Percentiles rank a stretch among this genome's conserved stretches.
Evolutionary conservation across 2,797 vertebrate species (phyloP).

Genomic region (Thalassophryne amazonica): DNA sequence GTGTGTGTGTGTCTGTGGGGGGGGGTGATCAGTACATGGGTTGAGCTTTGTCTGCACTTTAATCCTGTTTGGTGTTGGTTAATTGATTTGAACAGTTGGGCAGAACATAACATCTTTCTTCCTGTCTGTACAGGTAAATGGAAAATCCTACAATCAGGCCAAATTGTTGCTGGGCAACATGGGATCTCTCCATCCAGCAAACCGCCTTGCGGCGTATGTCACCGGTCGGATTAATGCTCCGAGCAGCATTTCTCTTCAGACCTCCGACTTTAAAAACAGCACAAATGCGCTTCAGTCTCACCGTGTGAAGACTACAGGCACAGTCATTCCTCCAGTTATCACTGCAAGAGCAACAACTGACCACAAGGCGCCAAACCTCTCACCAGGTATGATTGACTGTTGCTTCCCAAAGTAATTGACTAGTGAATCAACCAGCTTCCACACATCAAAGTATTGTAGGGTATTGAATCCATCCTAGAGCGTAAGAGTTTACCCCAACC

Average conservation of each 20-base stretch:
- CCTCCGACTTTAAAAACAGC: slow-evolving; percentile 20
- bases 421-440: not conserved
- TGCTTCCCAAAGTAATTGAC: slow-evolving; percentile 2
- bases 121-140: slow-evolving; percentile 84
- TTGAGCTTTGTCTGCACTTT: too few relatives aligned
- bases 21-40: too few relatives aligned
- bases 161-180: slow-evolving; percentile 90
- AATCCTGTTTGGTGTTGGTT: too few relatives aligned
- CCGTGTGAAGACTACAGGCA: not conserved
- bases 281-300: not conserved
- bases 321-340: not conserved
- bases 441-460: not conserved
- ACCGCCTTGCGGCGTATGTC: slow-evolving; percentile 89
- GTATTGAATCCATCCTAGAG: slow-evolving; percentile 4
- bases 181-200: slow-evolving; percentile 93
- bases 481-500: not conserved
- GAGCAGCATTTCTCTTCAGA: slow-evolving; percentile 43
- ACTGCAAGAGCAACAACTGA: slow-evolving; percentile 7
- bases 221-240: slow-evolving; percentile 80
- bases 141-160: slow-evolving; percentile 89
- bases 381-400: slow-evolving; percentile 27
- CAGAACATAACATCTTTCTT: too few relatives aligned
- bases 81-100: too few relatives aligned
- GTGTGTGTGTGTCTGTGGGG: too few relatives aligned
- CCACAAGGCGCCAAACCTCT: slow-evolving; percentile 2